Percentiles rank a stretch among this genome's conserved stretches.
Evolutionary conservation across 1,140 invertebrate genomes (phyloP).

Genomic region (Drosophila erecta): DNA sequence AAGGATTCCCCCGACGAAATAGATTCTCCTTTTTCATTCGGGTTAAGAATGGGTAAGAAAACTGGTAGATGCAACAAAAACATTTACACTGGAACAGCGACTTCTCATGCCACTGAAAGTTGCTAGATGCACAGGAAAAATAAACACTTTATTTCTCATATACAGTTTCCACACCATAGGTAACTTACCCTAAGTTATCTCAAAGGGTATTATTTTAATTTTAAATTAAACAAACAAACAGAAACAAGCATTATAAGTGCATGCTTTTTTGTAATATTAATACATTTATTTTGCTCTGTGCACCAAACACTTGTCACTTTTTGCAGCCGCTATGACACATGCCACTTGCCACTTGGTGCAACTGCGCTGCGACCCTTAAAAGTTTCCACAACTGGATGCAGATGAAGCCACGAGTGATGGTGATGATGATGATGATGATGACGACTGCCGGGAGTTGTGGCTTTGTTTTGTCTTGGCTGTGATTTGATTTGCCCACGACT

Average conservation of each 20-base stretch:
- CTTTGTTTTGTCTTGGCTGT: constrained; percentile 51
- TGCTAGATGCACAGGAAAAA: neutral
- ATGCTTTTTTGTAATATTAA: no score
- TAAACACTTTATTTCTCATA: neutral
- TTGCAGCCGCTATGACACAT: constrained; percentile 45
- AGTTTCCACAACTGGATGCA: constrained; percentile 54
- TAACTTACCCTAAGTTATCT: no score
- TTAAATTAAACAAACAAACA: no score
- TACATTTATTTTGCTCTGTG: constrained; percentile 2
- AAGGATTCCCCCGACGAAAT: constrained; percentile 11
- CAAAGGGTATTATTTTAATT: no score
- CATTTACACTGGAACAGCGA: constrained; percentile 23
- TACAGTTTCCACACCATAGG: no score
- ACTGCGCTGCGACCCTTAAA: constrained; percentile 50
- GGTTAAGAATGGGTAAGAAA: constrained; percentile 11
- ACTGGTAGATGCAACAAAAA: constrained; percentile 32
- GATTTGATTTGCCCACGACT: constrained; percentile 68
- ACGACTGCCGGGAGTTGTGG: constrained; percentile 29
- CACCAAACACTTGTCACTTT: constrained; percentile 35
- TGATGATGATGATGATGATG: constrained; percentile 30
- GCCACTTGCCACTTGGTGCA: constrained; percentile 40
- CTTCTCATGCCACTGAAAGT: constrained; percentile 9
- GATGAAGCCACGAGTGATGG: constrained; percentile 46
- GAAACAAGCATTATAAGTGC: no score
- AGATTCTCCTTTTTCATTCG: constrained; percentile 10